phyloP scores from a whole-genome alignment of 2,797 vertebrate genomes.

The Hybognathus amarus region DNA sequence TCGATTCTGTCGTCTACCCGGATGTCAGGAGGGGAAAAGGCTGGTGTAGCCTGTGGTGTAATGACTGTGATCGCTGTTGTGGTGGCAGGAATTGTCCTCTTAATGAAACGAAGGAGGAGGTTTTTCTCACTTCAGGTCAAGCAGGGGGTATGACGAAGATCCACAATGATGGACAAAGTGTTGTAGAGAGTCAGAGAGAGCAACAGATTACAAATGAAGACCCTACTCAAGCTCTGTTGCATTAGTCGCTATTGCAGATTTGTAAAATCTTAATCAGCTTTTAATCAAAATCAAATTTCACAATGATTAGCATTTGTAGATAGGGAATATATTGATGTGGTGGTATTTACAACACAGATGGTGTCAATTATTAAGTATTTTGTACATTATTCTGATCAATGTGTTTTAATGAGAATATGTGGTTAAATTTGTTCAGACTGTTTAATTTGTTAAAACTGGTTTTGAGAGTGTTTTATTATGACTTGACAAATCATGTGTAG shows the following conservation, averaged over 20 bases:
- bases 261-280: neutral
- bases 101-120: slow-evolving; percentile 65
- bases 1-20: slow-evolving; percentile 54
- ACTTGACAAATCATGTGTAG: neutral
- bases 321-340: neutral
- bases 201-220: slow-evolving; percentile 3
- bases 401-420: neutral
- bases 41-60: slow-evolving; percentile 70
- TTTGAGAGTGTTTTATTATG: neutral
- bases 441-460: neutral
- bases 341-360: neutral
- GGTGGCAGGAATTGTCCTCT: slow-evolving; percentile 56
- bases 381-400: neutral
- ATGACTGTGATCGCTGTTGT: slow-evolving; percentile 66
- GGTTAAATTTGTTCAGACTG: neutral
- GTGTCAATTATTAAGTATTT: neutral
- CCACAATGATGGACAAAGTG: neutral
- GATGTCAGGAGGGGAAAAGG: slow-evolving; percentile 62
- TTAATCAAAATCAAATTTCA: neutral
- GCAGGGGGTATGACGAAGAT: slow-evolving; percentile 21
- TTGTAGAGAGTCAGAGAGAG: neutral
- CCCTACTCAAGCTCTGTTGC: slow-evolving; percentile 5
- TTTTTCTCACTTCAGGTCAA: neutral
- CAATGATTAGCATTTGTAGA: neutral
- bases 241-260: neutral